phyloP scores from a whole-genome alignment of 1,140 invertebrate species.

The Bilobella aurantiaca region DNA sequence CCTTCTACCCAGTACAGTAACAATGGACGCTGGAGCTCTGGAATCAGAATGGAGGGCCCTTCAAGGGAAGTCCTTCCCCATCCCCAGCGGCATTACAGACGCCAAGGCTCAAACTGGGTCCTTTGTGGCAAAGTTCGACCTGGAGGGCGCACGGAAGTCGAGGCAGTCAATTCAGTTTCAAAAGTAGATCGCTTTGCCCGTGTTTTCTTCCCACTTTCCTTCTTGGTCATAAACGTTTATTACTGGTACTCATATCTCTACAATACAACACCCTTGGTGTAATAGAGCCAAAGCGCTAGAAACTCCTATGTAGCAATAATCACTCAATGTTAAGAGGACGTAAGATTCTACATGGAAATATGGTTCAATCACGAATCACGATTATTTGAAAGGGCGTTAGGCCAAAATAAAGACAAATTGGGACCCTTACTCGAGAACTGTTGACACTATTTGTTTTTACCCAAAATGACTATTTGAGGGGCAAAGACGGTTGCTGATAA shows the following conservation, averaged over 20 bases:
- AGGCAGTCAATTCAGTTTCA: slow-evolving; percentile 57
- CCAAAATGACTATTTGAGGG: no score
- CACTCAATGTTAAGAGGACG: neutral
- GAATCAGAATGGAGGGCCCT: neutral
- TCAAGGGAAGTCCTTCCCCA: neutral
- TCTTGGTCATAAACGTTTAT: slow-evolving; percentile 63
- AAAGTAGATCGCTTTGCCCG: slow-evolving; percentile 65
- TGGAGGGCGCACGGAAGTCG: slow-evolving; percentile 17
- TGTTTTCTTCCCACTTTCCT: slow-evolving; percentile 62
- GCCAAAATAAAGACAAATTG: no score
- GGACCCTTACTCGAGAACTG: no score
- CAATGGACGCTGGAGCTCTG: neutral
- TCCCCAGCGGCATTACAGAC: neutral
- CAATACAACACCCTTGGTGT: slow-evolving; percentile 35
- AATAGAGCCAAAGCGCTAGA: neutral
- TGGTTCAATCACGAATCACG: no score
- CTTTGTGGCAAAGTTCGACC: slow-evolving; percentile 16
- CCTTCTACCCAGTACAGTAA: slow-evolving; percentile 21
- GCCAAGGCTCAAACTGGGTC: slow-evolving; percentile 15
- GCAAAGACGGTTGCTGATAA: no score
- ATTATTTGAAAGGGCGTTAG: no score
- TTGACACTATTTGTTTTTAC: no score
- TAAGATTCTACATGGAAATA: neutral
- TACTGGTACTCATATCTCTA: slow-evolving; percentile 68
- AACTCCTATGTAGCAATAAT: neutral